phyloP scores from a whole-genome alignment of 2,797 vertebrate genomes.

The Liparis tanakae region DNA sequence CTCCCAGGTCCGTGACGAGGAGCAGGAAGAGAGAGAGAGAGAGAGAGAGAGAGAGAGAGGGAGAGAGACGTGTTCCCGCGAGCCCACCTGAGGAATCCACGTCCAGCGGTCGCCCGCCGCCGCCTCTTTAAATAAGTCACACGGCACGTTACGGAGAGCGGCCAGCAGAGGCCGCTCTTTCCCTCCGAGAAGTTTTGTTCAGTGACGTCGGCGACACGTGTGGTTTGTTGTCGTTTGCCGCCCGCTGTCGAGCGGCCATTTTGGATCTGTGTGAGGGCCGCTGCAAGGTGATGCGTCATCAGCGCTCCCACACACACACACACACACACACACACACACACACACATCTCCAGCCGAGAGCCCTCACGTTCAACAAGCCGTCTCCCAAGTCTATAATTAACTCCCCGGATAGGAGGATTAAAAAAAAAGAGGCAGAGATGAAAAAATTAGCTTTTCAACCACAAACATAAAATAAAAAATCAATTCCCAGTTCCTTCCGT shows the following conservation, averaged over 20 bases:
- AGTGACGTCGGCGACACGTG: slow-evolving; percentile 21
- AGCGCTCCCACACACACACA: too few species aligned
- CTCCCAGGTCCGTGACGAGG: not conserved
- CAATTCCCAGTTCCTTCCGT: slow-evolving; percentile 13
- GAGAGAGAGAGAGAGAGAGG: not conserved
- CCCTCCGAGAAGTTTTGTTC: not conserved
- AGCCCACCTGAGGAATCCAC: not conserved
- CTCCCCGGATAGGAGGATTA: slow-evolving; percentile 39
- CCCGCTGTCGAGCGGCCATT: slow-evolving; percentile 16
- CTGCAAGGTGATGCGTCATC: slow-evolving; percentile 44
- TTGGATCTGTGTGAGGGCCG: slow-evolving; percentile 17
- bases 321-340: too few species aligned
- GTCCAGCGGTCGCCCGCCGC: not conserved
- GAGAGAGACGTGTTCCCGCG: not conserved
- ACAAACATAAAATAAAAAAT: not conserved
- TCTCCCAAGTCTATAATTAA: slow-evolving; percentile 61
- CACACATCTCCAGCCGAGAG: slow-evolving; percentile 1
- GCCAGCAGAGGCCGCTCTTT: slow-evolving; percentile 51
- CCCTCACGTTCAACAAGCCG: slow-evolving; percentile 40
- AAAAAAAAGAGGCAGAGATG: slow-evolving; percentile 5
- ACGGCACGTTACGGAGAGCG: not conserved
- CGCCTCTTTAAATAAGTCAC: not conserved
- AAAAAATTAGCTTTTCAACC: slow-evolving; percentile 10
- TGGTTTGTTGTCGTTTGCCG: slow-evolving; percentile 24
- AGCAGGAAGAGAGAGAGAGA: not conserved